A percentile compares a stretch with the other conserved stretches of the same genome.
Evolutionary conservation across 2,113 vertebrate genomes (phyloP).

Genomic region (Ovibos moschatus): DNA sequence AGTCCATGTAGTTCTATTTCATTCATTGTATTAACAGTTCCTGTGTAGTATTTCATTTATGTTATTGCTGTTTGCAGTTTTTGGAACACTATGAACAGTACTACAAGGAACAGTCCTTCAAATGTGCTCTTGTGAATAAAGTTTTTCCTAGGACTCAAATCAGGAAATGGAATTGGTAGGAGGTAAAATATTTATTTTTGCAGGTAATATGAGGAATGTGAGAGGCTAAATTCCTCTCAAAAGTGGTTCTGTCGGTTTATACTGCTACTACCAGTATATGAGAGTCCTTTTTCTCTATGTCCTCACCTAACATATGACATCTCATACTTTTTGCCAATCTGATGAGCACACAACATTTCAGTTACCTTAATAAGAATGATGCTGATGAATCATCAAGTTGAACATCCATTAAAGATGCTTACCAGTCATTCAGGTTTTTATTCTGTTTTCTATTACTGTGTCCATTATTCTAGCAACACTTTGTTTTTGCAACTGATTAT

Average conservation of each 20-base stretch:
- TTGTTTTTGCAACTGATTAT: neutral
- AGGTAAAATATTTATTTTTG: neutral
- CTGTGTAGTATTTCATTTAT: neutral
- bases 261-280: neutral
- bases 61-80: neutral
- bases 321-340: neutral
- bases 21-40: neutral
- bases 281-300: neutral
- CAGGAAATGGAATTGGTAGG: neutral
- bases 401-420: neutral
- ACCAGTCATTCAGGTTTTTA: neutral
- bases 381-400: neutral
- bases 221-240: neutral
- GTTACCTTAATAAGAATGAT: neutral
- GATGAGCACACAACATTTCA: neutral
- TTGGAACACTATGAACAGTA: neutral
- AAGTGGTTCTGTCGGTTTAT: neutral
- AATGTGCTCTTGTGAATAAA: neutral
- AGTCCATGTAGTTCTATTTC: neutral
- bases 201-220: neutral
- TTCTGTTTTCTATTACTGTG: neutral
- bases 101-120: neutral
- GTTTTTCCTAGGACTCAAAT: neutral
- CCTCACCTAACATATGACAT: neutral
- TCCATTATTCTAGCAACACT: neutral